Percentiles rank a stretch among this genome's conserved stretches.
These are phyloP conservation scores for Leuciscus idus DNA, from an alignment of 2,113 vertebrate species.

Conservation along the genomic window DNA sequence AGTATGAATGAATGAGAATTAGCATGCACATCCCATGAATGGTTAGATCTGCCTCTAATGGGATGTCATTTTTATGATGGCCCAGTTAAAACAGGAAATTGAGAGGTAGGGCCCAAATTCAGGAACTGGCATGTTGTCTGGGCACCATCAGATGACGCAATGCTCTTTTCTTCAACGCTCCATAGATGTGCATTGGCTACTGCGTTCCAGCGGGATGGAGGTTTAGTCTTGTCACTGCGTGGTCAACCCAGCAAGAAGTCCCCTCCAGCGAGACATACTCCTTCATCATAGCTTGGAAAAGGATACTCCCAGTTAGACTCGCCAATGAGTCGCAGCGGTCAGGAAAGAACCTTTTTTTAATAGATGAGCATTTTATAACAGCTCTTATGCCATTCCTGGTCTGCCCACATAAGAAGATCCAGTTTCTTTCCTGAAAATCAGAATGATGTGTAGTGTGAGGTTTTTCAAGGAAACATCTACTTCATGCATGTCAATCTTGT, in stretches of 20 bases:
- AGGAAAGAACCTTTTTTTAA: constrained; percentile 61
- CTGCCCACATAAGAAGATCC: constrained; percentile 59
- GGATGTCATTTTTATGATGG: constrained; percentile 61
- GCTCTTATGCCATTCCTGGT: constrained; percentile 57
- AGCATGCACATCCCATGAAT: constrained; percentile 72
- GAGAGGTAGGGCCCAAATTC: constrained; percentile 9
- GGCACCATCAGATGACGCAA: constrained; percentile 49
- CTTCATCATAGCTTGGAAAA: constrained; percentile 61
- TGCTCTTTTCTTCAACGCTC: constrained; percentile 51
- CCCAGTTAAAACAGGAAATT: constrained; percentile 35
- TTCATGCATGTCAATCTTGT: constrained; percentile 49
- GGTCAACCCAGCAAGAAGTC: constrained; percentile 59
- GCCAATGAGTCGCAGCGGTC: constrained; percentile 58
- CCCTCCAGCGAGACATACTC: constrained; percentile 62
- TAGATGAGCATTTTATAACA: constrained; percentile 64
- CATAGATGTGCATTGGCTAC: constrained; percentile 26
- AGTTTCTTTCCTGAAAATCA: constrained; percentile 60
- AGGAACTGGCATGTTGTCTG: constrained; percentile 56
- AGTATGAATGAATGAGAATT: constrained; percentile 64
- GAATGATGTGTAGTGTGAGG: constrained; percentile 56
- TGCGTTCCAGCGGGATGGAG: constrained; percentile 53
- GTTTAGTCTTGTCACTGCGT: constrained; percentile 52
- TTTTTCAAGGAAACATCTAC: constrained; percentile 44
- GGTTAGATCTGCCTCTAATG: constrained; percentile 70
- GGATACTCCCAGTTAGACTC: constrained; percentile 63